Evolutionary conservation across 2,113 vertebrate genomes (phyloP).

Genomic region (Cettia cetti): DNA sequence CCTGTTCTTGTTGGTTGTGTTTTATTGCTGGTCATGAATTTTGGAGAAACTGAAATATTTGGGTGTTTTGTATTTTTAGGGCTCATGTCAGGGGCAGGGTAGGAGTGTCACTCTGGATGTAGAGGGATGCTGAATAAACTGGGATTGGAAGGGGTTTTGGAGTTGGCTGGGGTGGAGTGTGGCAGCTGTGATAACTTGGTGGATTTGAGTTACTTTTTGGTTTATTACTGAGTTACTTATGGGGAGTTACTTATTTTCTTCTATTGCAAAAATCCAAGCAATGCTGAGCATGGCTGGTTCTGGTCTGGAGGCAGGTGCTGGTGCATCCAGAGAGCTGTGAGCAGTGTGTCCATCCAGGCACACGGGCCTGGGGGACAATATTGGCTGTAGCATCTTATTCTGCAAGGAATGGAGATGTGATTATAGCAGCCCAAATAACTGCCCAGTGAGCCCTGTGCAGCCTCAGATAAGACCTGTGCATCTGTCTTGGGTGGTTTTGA

Average conservation of each 20-base stretch:
- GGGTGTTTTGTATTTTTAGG: accelerated
- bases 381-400: background rate
- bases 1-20: accelerated
- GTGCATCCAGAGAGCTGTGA: background rate
- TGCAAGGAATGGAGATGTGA: background rate
- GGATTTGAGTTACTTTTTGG: background rate
- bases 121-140: background rate
- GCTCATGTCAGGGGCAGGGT: background rate
- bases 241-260: background rate
- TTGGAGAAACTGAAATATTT: background rate
- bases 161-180: background rate
- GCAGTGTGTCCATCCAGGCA: background rate
- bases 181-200: background rate
- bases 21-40: background rate
- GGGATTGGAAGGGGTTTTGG: background rate
- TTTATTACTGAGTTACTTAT: background rate
- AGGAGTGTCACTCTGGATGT: background rate
- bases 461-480: background rate
- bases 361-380: accelerated
- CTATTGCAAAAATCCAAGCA: background rate
- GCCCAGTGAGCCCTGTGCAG: background rate
- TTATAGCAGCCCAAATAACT: background rate
- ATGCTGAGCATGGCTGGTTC: background rate
- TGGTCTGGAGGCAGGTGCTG: background rate
- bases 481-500: background rate